Conservation (phyloP, 2,888 invertebrate species). For the Cetonia aurata region DNA sequence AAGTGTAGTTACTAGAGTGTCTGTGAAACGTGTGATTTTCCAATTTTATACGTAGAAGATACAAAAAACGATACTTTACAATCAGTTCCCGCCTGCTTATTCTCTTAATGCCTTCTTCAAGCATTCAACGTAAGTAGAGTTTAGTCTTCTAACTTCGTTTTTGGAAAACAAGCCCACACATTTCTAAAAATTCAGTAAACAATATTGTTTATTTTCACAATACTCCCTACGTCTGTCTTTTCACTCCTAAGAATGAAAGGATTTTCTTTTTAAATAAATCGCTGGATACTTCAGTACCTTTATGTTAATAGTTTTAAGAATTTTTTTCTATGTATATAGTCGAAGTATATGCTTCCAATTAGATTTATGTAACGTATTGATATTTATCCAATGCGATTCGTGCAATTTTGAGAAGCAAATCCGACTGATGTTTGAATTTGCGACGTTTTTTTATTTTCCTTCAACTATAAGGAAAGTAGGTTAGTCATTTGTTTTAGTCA, state of each 20-base stretch:
- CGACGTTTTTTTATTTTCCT: slow-evolving; percentile 5
- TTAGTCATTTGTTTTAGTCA: slow-evolving; percentile 39
- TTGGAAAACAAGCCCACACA: slow-evolving; percentile 1
- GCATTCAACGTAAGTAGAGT: slow-evolving; percentile 49
- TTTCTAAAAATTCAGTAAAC: slow-evolving; percentile 31
- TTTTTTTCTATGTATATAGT: neutral
- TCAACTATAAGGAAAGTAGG: slow-evolving; percentile 23
- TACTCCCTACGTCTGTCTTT: neutral
- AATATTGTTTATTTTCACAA: slow-evolving; percentile 39
- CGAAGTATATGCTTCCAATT: neutral
- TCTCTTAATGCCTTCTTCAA: slow-evolving; percentile 49
- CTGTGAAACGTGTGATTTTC: slow-evolving; percentile 47
- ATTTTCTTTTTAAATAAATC: slow-evolving; percentile 21
- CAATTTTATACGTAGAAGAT: slow-evolving; percentile 44
- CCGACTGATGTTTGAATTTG: neutral
- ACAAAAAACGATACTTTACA: slow-evolving; percentile 8
- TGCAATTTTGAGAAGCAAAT: neutral
- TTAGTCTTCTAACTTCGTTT: neutral
- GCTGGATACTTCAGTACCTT: too few relatives aligned
- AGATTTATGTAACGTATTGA: neutral
- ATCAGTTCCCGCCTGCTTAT: neutral
- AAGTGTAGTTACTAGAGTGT: slow-evolving; percentile 36
- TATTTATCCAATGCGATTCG: neutral
- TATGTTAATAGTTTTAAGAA: slow-evolving; percentile 16
- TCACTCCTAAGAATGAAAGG: slow-evolving; percentile 18